Evolutionary conservation across 2,113 vertebrate species (phyloP).

Genomic region (Rhinolophus sinicus): DNA sequence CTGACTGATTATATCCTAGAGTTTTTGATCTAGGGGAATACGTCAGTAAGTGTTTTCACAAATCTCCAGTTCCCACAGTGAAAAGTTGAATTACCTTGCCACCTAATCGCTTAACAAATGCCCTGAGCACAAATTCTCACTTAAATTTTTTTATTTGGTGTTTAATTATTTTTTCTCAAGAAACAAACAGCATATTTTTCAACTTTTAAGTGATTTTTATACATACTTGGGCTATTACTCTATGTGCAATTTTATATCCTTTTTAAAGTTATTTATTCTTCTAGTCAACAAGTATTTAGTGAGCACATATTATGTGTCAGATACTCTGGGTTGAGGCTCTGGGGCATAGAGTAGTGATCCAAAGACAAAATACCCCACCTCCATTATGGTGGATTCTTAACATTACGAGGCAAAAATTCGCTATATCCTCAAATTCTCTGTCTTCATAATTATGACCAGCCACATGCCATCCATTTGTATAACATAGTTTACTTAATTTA

Average conservation of each 20-base stretch:
- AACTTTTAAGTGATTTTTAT: background rate
- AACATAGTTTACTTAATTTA: background rate
- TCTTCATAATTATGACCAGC: background rate
- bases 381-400: background rate
- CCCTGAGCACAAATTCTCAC: background rate
- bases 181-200: background rate
- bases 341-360: background rate
- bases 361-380: background rate
- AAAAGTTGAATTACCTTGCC: background rate
- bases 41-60: background rate
- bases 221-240: background rate
- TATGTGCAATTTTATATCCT: background rate
- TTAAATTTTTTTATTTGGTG: background rate
- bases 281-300: background rate
- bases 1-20: background rate
- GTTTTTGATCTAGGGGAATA: background rate
- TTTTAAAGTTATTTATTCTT: background rate
- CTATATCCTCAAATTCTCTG: background rate
- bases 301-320: background rate
- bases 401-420: background rate
- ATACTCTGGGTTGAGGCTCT: background rate
- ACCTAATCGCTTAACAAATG: background rate
- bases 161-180: background rate
- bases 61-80: background rate
- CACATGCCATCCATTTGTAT: background rate